Evolutionary conservation across 2,113 vertebrate species (phyloP).

Genomic region (Carettochelys insculpta): DNA sequence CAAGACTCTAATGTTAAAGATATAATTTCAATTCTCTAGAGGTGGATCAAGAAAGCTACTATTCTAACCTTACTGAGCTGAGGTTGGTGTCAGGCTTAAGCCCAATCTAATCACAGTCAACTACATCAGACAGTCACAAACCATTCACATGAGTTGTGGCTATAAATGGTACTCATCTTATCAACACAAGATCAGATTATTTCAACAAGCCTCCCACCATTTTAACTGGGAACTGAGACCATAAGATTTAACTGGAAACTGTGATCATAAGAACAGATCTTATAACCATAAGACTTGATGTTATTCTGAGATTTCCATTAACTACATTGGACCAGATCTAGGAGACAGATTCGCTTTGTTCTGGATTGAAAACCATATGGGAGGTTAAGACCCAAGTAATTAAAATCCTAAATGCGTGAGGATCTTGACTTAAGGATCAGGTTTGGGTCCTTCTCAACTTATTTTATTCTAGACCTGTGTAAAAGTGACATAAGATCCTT

Average conservation of each 20-base stretch:
- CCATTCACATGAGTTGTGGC: neutral
- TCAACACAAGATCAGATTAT: neutral
- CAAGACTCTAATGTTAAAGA: constrained; percentile 41
- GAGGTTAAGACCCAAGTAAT: neutral
- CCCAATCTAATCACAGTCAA: neutral
- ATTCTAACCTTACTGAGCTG: constrained; percentile 4
- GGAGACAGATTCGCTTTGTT: neutral
- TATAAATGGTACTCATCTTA: neutral
- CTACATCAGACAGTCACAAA: neutral
- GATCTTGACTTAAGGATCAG: neutral
- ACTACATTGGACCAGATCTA: neutral
- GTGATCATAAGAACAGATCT: neutral
- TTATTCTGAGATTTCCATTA: neutral
- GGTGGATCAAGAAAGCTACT: constrained; percentile 22
- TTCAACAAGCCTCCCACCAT: neutral
- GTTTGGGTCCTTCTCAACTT: neutral
- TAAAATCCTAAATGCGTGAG: neutral
- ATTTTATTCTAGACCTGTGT: neutral
- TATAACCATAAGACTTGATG: neutral
- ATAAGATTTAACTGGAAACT: neutral
- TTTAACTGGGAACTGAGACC: neutral
- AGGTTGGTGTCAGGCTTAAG: neutral
- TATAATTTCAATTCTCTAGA: constrained; percentile 12
- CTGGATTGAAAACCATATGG: neutral
- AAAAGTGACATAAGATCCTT: neutral